These are phyloP conservation scores for Pollenia griseotomentosa DNA, from an alignment of 2,888 invertebrate species.

Conservation along the genomic window DNA sequence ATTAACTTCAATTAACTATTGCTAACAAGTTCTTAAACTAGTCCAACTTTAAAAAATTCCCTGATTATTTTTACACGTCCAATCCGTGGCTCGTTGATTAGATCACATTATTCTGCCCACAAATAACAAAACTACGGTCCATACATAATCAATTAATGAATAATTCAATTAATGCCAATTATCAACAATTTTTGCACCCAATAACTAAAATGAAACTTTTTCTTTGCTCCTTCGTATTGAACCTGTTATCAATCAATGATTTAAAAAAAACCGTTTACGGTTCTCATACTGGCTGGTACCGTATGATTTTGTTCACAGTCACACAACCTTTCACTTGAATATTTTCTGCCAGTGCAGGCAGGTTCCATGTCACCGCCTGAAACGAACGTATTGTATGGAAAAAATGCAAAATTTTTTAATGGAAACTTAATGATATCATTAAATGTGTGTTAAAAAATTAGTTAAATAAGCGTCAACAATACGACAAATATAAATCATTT, in stretches of 20 bases:
- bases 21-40: slow-evolving; percentile 33
- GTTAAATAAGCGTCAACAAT: slow-evolving; percentile 73
- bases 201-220: slow-evolving; percentile 35
- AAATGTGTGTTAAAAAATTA: slow-evolving; percentile 75
- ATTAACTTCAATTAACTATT: slow-evolving; percentile 36
- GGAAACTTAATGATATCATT: slow-evolving; percentile 73
- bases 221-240: slow-evolving; percentile 36
- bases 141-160: slow-evolving; percentile 69
- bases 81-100: neutral
- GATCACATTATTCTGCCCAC: slow-evolving; percentile 48
- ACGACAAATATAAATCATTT: slow-evolving; percentile 74
- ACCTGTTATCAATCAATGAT: slow-evolving; percentile 65
- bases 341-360: neutral
- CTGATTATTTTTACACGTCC: slow-evolving; percentile 34
- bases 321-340: slow-evolving; percentile 67
- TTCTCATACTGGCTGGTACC: slow-evolving; percentile 2
- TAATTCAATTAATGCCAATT: slow-evolving; percentile 72
- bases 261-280: slow-evolving; percentile 55
- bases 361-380: neutral
- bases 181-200: slow-evolving; percentile 57
- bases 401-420: slow-evolving; percentile 67
- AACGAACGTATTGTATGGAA: slow-evolving; percentile 4
- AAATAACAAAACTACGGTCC: slow-evolving; percentile 10
- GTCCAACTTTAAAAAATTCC: slow-evolving; percentile 42
- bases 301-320: neutral